These are phyloP conservation scores for Alitta virens DNA, from an alignment of 2,888 invertebrate genomes.

Conservation along the genomic window DNA sequence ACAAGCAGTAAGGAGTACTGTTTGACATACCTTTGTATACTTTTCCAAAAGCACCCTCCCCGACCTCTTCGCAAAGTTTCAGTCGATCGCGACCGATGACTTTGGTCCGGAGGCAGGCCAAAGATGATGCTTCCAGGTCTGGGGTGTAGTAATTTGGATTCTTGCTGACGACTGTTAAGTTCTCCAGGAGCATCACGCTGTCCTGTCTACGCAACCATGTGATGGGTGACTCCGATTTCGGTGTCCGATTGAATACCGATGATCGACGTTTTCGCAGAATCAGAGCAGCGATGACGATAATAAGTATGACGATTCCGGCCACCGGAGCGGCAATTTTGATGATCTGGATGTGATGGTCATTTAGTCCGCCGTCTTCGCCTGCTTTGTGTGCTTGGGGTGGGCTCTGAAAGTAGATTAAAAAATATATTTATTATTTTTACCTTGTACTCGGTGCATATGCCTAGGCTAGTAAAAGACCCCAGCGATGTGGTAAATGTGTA, in stretches of 20 bases:
- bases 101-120: constrained; percentile 14
- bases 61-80: constrained; percentile 71
- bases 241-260: constrained; percentile 1
- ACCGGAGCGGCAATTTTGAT: constrained; percentile 15
- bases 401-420: too few species aligned
- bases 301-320: constrained; percentile 3
- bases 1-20: too few species aligned
- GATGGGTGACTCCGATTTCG: constrained; percentile 21
- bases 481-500: too few species aligned
- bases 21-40: constrained; percentile 78
- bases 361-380: not conserved
- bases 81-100: constrained; percentile 63
- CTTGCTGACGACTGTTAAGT: constrained; percentile 46
- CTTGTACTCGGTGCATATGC: too few species aligned
- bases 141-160: constrained; percentile 47
- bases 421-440: too few species aligned
- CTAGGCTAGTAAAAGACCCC: too few species aligned
- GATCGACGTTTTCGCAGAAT: constrained; percentile 1
- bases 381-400: not conserved
- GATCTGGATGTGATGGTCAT: constrained; percentile 3
- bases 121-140: constrained; percentile 24
- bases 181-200: constrained; percentile 43
- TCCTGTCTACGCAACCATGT: constrained; percentile 31
- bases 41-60: constrained; percentile 85
- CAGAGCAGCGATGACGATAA: not conserved